Base-by-base conservation (phyloP, 2,797 vertebrate genomes). In the Peromyscus aztecus region DNA sequence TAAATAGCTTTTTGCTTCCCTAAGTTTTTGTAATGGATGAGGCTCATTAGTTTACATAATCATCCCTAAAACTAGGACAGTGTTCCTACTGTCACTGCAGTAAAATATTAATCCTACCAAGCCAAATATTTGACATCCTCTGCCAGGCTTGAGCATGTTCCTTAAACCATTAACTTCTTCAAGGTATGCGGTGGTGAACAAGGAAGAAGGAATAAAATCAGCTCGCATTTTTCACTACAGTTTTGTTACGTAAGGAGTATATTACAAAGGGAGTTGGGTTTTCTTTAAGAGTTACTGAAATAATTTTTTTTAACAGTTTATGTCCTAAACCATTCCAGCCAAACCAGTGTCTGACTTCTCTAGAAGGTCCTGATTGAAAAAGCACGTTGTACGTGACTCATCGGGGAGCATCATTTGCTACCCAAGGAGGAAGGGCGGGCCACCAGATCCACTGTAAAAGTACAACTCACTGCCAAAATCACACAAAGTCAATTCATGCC, bases 41-140 rank as follows among this genome's bases (percentile, higher is more conserved):
- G 90, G 92, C 95, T 98, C 98, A 98, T 98, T 98, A 97, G 95
- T 89, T 97, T 97, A 97, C 95, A 96, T 98, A 98, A 97, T 96
- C 97, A 85, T 90, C 89, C 96, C 49, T 93, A 96, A 98, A 98
- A 97, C 78, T 93, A 92, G 97, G 95, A 95, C 90, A 97, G 76
- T 0, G 4, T 14, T 96, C 76, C 65, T 83, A 91, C 89, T 96
- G 97, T 95, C 49, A 1, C 91, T 37, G 49, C 81, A 77, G 94
- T 96, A 81, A 96, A 97, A 96, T 97, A 97, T 96, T 97, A 98
- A 98, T 96, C 61, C 97, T 90, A 97, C 89, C 89, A 95, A 97
- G 90, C 95, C 95, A 97, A 97, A 97, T 95, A 98, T 97, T 96
- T 96, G 97, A 97, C 88, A 94, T 88, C 92, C 96, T 97, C 89